Evolutionary conservation across 2,113 vertebrate genomes (phyloP), one percentile per base, ranked within the genome.

Genomic region (Poeciliopsis retropinna): DNA sequence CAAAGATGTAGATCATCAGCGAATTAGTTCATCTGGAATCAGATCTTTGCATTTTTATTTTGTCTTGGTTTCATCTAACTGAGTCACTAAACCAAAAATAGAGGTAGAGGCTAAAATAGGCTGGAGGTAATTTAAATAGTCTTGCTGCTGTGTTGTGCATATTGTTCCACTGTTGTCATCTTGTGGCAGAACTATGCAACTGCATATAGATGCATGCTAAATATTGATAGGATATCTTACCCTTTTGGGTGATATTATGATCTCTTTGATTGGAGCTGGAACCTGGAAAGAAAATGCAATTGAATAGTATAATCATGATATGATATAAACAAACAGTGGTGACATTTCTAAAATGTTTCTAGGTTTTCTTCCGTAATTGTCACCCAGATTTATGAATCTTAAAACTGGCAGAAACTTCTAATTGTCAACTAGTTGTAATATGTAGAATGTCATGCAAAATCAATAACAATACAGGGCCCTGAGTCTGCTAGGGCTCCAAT

Each of bases 161-260:
- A 29, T 19, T 88, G 86, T 72, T 64, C 25, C 81, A 78, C 85
- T 72, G 76, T 78, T 87, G 83, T 75, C 92, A 91, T 86, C 93
- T 92, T 82, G 90, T 94, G 94, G 92, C 37, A 67, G 66, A 79
- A 84, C 4, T 41, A 17, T 27, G 73, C 79, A 77, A 91, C 34
- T 93, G 76, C 91, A 91, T 60, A 17, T 29, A 68, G 15, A 0
- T 47, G 17, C 17, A 19, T 0, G 22, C 2, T 0, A 67, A 60
- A 10, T 54, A 54, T 28, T 5, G 2, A 30, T 4, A 13, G 22
- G 69, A 37, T 19, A 2, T 62, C 96, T 94, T 96, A 98, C 97
- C 90, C 97, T 94, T 93, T 99, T 99, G 64, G 96, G 93, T 71
- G 97, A 99, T 85, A 99, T 97, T 83, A 98, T 94, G 91, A 99